Percentiles rank a stretch among this genome's conserved stretches.
Conservation (phyloP, 2,797 vertebrate genomes). For the Chelonia mydas region DNA sequence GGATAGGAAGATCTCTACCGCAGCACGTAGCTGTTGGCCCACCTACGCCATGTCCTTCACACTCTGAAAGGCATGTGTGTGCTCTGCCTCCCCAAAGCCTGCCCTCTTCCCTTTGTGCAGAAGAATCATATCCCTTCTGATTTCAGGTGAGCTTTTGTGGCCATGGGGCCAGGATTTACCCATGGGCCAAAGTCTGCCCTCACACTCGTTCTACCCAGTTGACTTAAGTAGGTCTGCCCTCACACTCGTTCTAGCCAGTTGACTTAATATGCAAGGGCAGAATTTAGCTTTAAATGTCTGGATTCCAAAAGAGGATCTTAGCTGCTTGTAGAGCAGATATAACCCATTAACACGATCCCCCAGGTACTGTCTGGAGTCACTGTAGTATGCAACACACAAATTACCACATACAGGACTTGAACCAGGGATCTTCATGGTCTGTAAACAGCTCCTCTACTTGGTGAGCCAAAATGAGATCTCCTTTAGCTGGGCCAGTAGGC, state of each 20-base stretch:
- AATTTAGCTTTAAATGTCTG: background rate
- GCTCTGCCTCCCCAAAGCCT: background rate
- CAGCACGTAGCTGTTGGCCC: background rate
- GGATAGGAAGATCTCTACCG: background rate
- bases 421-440: background rate
- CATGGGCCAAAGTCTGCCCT: background rate
- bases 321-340: no score
- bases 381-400: background rate
- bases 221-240: background rate
- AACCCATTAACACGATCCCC: background rate
- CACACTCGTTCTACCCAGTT: background rate
- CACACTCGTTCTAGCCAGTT: background rate
- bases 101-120: background rate
- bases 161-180: background rate
- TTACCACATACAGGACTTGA: background rate
- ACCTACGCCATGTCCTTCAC: background rate
- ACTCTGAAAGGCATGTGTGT: background rate
- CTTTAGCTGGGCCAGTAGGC: background rate
- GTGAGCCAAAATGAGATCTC: background rate
- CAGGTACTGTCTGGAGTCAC: background rate
- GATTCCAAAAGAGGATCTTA: background rate
- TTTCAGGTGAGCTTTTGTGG: background rate
- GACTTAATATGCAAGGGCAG: background rate
- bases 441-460: background rate
- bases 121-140: background rate